Percentiles rank a stretch among this genome's conserved stretches.
These are phyloP conservation scores for Syngnathoides biaculeatus DNA, from an alignment of 2,113 vertebrate species.

Conservation along the genomic window DNA sequence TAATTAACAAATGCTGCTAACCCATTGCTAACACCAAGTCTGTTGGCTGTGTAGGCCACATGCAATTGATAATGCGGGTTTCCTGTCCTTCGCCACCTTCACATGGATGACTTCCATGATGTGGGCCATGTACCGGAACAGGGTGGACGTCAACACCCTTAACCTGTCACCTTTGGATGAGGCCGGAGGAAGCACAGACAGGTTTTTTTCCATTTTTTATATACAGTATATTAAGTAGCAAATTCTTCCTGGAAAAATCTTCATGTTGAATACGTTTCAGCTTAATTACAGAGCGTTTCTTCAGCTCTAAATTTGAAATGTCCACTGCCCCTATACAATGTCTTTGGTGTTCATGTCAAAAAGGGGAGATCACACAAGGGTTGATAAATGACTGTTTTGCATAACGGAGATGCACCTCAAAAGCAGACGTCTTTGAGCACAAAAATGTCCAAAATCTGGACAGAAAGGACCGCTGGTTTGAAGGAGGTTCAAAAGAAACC, in stretches of 20 bases:
- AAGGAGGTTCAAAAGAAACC: too few species aligned
- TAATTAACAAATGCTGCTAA: neutral
- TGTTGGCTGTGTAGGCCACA: conserved; percentile 55
- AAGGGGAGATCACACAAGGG: too few species aligned
- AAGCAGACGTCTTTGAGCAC: too few species aligned
- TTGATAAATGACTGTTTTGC: too few species aligned
- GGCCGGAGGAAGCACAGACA: conserved; percentile 62
- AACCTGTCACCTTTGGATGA: conserved; percentile 65
- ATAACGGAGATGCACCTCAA: too few species aligned
- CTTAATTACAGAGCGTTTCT: too few species aligned
- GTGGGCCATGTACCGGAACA: conserved; percentile 67
- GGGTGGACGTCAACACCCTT: conserved; percentile 55
- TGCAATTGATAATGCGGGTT: conserved; percentile 72
- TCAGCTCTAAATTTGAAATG: too few species aligned
- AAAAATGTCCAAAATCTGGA: too few species aligned
- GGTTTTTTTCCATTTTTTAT: conserved; percentile 45
- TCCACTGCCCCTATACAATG: too few species aligned
- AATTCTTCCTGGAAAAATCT: neutral
- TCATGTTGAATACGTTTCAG: neutral
- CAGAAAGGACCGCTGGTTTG: too few species aligned
- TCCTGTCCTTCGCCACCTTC: conserved; percentile 72
- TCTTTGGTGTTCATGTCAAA: too few species aligned
- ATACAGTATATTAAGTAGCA: neutral
- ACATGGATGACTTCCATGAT: conserved; percentile 76
- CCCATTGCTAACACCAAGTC: neutral